A percentile compares a stretch with the other conserved stretches of the same genome.
Conservation (phyloP, 2,797 vertebrate genomes). For the Sebastolobus alascanus region DNA sequence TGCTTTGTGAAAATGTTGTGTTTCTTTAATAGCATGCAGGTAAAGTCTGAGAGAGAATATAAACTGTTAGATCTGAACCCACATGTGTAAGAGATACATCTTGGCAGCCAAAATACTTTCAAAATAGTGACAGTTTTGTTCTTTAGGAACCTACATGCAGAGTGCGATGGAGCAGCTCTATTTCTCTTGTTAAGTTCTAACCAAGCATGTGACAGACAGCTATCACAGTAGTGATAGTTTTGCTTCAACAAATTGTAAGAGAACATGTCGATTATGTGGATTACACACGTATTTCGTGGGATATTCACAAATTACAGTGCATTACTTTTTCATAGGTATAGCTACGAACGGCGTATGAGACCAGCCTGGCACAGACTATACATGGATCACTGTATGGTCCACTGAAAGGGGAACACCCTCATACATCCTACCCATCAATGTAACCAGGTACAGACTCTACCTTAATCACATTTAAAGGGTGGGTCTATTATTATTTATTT, state of each 20-base stretch:
- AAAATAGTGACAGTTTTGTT: neutral
- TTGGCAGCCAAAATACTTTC: neutral
- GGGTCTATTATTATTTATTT: too few species aligned
- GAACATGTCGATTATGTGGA: neutral
- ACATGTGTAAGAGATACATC: neutral
- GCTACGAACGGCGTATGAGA: too few species aligned
- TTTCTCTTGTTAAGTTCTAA: neutral
- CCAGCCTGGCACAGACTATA: neutral
- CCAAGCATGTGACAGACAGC: neutral
- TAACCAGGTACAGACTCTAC: too few species aligned
- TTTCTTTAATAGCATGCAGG: neutral
- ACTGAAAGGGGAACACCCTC: neutral
- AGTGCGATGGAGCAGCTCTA: neutral
- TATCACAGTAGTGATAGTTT: neutral
- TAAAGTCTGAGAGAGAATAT: neutral
- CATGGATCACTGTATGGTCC: neutral
- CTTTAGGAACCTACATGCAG: neutral
- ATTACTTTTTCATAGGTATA: too few species aligned
- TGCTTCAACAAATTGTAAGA: neutral
- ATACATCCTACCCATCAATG: too few species aligned
- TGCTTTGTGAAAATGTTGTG: neutral
- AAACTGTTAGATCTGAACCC: neutral
- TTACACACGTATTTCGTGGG: too few species aligned
- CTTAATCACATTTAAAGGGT: too few species aligned
- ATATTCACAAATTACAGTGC: too few species aligned